Evolutionary conservation across 2,888 invertebrate genomes (phyloP).

Genomic region (Oxycera nigricornis): DNA sequence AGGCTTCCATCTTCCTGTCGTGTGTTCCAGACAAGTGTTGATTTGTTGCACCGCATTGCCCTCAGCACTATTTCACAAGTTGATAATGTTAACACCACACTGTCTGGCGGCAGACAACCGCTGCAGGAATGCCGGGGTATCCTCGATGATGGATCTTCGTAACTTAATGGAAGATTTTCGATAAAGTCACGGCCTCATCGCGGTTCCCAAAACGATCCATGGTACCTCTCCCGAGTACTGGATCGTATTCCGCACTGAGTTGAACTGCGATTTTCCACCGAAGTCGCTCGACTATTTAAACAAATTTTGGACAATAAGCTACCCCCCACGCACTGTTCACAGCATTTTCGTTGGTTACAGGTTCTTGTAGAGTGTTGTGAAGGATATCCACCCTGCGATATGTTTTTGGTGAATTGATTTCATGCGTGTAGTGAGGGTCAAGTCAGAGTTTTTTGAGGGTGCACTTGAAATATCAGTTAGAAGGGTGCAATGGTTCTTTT

Average conservation of each 20-base stretch:
- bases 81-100: not conserved
- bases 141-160: not conserved
- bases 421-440: not conserved
- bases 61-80: slow-evolving; percentile 23
- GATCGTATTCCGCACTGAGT: slow-evolving; percentile 22
- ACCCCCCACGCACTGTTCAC: slow-evolving; percentile 19
- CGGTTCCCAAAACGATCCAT: not conserved
- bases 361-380: not conserved
- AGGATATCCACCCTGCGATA: not conserved
- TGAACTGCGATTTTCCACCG: not conserved
- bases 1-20: not conserved
- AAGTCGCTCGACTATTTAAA: slow-evolving; percentile 4
- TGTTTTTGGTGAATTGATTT: not conserved
- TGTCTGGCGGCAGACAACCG: slow-evolving; percentile 7
- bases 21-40: not conserved
- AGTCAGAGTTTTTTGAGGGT: not conserved
- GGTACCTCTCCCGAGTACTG: slow-evolving; percentile 27
- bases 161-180: not conserved
- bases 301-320: not conserved
- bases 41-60: slow-evolving; percentile 18
- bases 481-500: no score
- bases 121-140: not conserved
- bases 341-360: not conserved
- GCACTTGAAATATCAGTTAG: not conserved
- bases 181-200: not conserved